Conservation (phyloP, 2,797 vertebrate species). For the Schizothorax lantsangensis region DNA sequence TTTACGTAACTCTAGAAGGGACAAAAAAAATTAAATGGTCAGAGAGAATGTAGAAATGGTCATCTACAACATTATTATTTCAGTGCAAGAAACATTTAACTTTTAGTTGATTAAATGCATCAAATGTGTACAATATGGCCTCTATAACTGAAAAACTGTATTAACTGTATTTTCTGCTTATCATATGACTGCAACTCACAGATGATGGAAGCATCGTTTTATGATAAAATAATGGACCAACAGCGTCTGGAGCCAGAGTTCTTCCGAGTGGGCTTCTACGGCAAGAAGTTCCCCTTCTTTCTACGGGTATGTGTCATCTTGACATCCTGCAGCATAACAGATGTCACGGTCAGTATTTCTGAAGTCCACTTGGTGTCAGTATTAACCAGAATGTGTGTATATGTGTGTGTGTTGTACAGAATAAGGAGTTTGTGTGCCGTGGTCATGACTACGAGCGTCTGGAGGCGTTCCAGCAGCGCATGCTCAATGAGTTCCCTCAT, state of each 20-base stretch:
- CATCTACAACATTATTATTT: neutral
- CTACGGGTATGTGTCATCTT: slow-evolving; percentile 84
- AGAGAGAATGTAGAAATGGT: neutral
- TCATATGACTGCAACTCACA: slow-evolving; percentile 60
- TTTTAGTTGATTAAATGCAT: neutral
- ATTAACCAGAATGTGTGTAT: slow-evolving; percentile 61
- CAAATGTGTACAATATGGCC: neutral
- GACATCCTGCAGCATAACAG: neutral
- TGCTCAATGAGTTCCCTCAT: slow-evolving; percentile 98
- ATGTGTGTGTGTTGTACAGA: slow-evolving; percentile 76
- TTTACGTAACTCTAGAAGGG: neutral
- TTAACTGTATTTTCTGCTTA: neutral
- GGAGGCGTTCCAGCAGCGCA: slow-evolving; percentile 98
- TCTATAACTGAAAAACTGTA: neutral
- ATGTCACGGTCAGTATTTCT: neutral
- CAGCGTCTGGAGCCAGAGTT: slow-evolving; percentile 97
- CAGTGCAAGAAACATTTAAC: neutral
- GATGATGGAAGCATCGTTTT: slow-evolving; percentile 98
- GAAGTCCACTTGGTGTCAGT: slow-evolving; percentile 78
- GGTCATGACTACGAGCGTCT: slow-evolving; percentile 97
- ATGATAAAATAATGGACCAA: slow-evolving; percentile 99
- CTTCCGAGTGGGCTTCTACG: slow-evolving; percentile 98
- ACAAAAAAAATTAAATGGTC: neutral
- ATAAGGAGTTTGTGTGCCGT: slow-evolving; percentile 97
- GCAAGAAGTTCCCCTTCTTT: slow-evolving; percentile 99